A percentile compares a stretch with the other conserved stretches of the same genome.
phyloP scores from a whole-genome alignment of 2,113 vertebrate genomes.

The Vidua macroura region DNA sequence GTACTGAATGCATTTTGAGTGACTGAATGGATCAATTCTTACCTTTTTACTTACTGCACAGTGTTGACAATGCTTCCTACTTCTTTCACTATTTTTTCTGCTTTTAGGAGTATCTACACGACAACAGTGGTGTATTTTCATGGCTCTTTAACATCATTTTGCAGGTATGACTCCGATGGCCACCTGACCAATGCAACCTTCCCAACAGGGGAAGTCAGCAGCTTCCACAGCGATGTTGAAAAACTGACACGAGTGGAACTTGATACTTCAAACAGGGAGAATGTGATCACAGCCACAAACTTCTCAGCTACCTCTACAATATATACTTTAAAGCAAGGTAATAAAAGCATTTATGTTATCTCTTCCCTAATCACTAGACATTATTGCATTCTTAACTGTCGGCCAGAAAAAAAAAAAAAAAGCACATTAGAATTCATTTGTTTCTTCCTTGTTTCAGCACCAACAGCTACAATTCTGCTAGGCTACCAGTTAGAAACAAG shows the following conservation, averaged over 20 bases:
- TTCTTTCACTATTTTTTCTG: neutral
- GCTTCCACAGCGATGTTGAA: slow-evolving; percentile 90
- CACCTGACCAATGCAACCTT: slow-evolving; percentile 92
- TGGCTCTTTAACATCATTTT: slow-evolving; percentile 18
- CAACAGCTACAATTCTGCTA: neutral
- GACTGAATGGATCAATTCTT: neutral
- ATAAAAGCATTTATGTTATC: neutral
- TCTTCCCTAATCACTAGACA: neutral
- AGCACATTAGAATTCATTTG: neutral
- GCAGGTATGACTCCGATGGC: slow-evolving; percentile 89
- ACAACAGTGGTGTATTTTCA: neutral
- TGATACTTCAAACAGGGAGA: slow-evolving; percentile 88
- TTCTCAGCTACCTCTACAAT: slow-evolving; percentile 91
- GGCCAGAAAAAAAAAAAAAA: neutral
- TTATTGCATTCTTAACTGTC: neutral
- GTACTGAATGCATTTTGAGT: neutral
- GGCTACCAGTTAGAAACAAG: neutral
- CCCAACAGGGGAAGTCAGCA: slow-evolving; percentile 91
- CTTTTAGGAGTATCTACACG: neutral
- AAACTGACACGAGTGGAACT: slow-evolving; percentile 88
- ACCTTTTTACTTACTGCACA: neutral
- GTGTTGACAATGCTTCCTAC: neutral
- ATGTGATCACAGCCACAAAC: slow-evolving; percentile 91
- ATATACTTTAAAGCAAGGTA: slow-evolving; percentile 94
- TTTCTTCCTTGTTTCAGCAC: neutral